Evolutionary conservation across 1,140 invertebrate species (phyloP), one percentile per base, ranked within the genome.

Genomic region (Drosophila elegans): DNA sequence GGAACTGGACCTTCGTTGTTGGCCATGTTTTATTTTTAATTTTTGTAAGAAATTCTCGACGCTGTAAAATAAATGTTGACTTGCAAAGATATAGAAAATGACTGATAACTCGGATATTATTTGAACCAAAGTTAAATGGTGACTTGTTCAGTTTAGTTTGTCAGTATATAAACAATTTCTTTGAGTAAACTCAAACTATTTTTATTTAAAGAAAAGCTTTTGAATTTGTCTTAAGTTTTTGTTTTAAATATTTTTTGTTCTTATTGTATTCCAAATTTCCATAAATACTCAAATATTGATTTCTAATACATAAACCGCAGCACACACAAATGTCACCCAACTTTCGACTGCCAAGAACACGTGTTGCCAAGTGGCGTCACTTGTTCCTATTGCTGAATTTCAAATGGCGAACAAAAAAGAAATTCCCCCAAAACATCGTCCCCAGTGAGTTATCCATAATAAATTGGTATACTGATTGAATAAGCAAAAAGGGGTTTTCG

Each of bases 311-410:
- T 6, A 32, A 5, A 4, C 10, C 36, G 36, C 10, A 12, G 21
- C 34, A 25, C 41, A 16, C 16, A 4, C 11, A 9, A 21, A 39
- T 16, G 4, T 0, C 1, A 10, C 3, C 11, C 10, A 11, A 25
- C 38, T 52, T 44, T 52, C 2, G 38, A 44, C 38, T 71, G 55
- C 10, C 74, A 73, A 34, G 4, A 63, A 7, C 79, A 82, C 51
- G 16, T 82, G 79, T 69, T 74, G 11, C 64, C 64, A 69, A n/a
- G 16, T 55, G 12, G 6, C 27, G 41, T 38, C 61, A 57, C 39
- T 51, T 62, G 49, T 9, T 29, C 4, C n/a, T 34, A 52, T 27
- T 16, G 5, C 29, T 32, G 29, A 6, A 6, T 36, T 21, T 5
- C 1, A 4, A 36, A 57, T 41, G 61, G 55, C n/a, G 7, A 57